Conservation (phyloP, 2,888 invertebrate species). For the Apotomis betuletana region DNA sequence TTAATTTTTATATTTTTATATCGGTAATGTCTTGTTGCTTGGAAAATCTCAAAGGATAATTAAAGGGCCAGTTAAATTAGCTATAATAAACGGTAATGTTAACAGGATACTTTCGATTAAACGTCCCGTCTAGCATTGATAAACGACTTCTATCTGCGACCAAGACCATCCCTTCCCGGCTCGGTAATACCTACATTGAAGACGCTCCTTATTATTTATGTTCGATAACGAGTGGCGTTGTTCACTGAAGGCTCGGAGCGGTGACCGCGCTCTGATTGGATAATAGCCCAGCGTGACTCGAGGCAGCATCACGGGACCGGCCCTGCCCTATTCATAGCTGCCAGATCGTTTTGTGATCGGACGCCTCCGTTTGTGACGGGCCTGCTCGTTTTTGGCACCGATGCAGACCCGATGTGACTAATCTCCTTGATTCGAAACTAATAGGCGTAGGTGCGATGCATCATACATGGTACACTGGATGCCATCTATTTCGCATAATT, state of each 20-base stretch:
- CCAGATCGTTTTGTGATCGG: slow-evolving; percentile 51
- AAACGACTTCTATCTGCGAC: slow-evolving; percentile 28
- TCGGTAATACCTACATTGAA: slow-evolving; percentile 32
- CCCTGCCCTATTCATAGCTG: slow-evolving; percentile 46
- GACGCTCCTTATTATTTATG: slow-evolving; percentile 56
- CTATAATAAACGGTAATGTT: neutral
- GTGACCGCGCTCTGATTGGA: slow-evolving; percentile 69
- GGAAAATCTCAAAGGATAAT: neutral
- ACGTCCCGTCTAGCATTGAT: slow-evolving; percentile 19
- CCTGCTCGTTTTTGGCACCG: slow-evolving; percentile 61
- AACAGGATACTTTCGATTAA: slow-evolving; percentile 8
- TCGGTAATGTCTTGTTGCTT: neutral
- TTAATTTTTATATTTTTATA: neutral
- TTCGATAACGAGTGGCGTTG: slow-evolving; percentile 55
- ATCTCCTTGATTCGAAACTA: slow-evolving; percentile 18
- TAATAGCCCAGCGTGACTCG: slow-evolving; percentile 54
- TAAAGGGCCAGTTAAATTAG: neutral
- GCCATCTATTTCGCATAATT: too few relatives aligned
- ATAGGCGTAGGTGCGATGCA: slow-evolving; percentile 9
- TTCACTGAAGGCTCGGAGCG: slow-evolving; percentile 53
- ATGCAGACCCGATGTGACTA: slow-evolving; percentile 56
- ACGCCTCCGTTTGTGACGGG: slow-evolving; percentile 57
- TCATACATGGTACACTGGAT: too few relatives aligned
- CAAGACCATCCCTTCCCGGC: slow-evolving; percentile 23
- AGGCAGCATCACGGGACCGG: slow-evolving; percentile 45